phyloP scores from a whole-genome alignment of 2,888 invertebrate species.

The Melolontha melolontha region DNA sequence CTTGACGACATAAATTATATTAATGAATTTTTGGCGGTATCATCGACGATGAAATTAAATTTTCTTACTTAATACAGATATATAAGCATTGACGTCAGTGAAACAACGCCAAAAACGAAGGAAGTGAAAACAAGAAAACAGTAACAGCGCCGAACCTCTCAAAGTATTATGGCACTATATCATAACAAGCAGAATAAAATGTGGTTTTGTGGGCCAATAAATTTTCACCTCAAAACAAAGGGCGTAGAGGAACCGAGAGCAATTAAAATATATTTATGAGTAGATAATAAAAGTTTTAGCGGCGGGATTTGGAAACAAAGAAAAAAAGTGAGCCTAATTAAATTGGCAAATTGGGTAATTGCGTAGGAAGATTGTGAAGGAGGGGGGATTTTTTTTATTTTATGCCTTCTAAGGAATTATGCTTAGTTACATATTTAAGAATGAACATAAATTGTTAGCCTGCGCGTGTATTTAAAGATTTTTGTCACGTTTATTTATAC shows the following conservation, averaged over 20 bases:
- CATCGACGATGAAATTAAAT: slow-evolving; percentile 24
- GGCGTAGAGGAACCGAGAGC: slow-evolving; percentile 12
- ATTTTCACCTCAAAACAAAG: slow-evolving; percentile 28
- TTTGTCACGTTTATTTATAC: no score
- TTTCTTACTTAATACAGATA: slow-evolving; percentile 20
- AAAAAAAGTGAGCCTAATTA: slow-evolving; percentile 11
- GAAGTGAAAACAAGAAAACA: background rate
- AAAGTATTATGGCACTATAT: slow-evolving; percentile 3
- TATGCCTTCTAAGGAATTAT: background rate
- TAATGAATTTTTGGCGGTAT: slow-evolving; percentile 7
- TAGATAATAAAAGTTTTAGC: slow-evolving; percentile 29
- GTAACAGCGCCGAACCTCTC: background rate
- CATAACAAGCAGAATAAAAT: slow-evolving; percentile 17
- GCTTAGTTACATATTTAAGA: no score
- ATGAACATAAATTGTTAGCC: no score
- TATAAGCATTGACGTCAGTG: slow-evolving; percentile 9
- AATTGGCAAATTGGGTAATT: slow-evolving; percentile 20
- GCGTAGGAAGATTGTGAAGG: background rate
- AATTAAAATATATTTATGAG: slow-evolving; percentile 32
- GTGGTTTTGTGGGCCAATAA: slow-evolving; percentile 28
- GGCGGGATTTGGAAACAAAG: background rate
- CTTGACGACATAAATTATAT: slow-evolving; percentile 16
- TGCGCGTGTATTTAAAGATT: no score
- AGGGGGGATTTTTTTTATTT: background rate
- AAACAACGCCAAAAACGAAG: background rate